Conservation (phyloP, 35 echinoderm and acorn worm species). For the Chiridota heheva region DNA sequence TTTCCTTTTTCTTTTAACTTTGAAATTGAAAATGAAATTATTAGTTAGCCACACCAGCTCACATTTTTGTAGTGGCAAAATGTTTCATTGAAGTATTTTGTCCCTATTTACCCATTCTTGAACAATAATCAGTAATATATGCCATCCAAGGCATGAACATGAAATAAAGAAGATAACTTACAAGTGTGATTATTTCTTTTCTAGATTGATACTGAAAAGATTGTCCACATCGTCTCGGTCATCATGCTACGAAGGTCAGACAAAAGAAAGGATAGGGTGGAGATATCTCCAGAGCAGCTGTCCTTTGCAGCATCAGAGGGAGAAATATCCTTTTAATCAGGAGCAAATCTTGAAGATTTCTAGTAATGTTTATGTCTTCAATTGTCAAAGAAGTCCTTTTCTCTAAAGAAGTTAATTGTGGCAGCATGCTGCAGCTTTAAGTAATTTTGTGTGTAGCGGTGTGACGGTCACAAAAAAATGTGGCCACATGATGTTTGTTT, state of each 20-base stretch:
- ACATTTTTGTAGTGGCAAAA: not conserved
- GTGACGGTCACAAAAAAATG: no score
- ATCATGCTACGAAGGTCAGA: slow-evolving; percentile 92
- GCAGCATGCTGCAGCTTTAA: no score
- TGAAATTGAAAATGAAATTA: not conserved
- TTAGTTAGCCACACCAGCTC: not conserved
- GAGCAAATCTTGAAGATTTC: not conserved
- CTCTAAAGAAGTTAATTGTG: no score
- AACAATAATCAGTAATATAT: not conserved
- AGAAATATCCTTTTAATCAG: slow-evolving; percentile 95
- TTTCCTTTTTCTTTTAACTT: not conserved
- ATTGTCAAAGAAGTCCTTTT: not conserved
- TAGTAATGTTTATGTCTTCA: not conserved
- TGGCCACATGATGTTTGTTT: no score
- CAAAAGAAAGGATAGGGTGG: slow-evolving; percentile 85
- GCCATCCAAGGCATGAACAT: not conserved
- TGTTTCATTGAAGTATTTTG: not conserved
- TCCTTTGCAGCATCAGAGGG: slow-evolving; percentile 95
- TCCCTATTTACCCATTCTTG: not conserved
- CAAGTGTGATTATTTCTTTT: not conserved
- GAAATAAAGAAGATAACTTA: not conserved
- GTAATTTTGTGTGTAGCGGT: no score
- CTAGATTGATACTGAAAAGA: slow-evolving; percentile 78
- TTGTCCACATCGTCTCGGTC: slow-evolving; percentile 91
- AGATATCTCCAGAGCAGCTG: slow-evolving; percentile 97